Base-by-base conservation (phyloP, 2,113 vertebrate genomes). In the Monarcha castaneiventris region DNA sequence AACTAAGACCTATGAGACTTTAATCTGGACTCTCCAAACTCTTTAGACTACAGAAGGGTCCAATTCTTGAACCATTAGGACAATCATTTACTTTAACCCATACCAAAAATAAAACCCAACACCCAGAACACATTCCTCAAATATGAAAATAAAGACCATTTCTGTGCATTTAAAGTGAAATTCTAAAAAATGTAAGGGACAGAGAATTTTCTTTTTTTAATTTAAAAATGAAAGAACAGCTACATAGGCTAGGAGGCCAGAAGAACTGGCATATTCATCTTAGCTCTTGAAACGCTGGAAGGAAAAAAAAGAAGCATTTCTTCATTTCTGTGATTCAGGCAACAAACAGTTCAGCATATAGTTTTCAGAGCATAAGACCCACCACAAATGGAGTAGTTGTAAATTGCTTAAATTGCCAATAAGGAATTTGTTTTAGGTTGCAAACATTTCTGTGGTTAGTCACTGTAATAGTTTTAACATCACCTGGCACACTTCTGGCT, bases 81-180 rank as follows among this genome's bases (percentile, higher is more conserved):
- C 91, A 94, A 76, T 92, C 92, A 83, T 63, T 94, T 94, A 3
- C 92, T 96, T 96, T 84, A 87, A 95, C 56, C 62, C 96, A 78
- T 86, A 84, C 85, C 86, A 95, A 94, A 97, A 94, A 93, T 43
- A 85, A 93, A 90, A 63, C 32, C n/a, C 7, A 14, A 71, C 39
- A 77, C 9, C 3, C 62, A 46, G 18, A 91, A 72, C 11, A 52
- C 79, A 61, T 84, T 95, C 73, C 76, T 94, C 56, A 84, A 52
- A 82, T 61, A 29, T 4, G 41, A 87, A 94, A 74, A 49, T 55
- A 71, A 14, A 3, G 46, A 87, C 72, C 43, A 61, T 75, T 92
- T 91, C 41, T 54, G 26, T 71, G 74, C 84, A 88, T 96, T 94
- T 90, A 72, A 92, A 87, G 58, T 67, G n/a, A 90, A 93, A 81